These are phyloP conservation scores for Leucopternis melanops DNA, from an alignment of 2,113 vertebrate genomes.

Conservation along the genomic window DNA sequence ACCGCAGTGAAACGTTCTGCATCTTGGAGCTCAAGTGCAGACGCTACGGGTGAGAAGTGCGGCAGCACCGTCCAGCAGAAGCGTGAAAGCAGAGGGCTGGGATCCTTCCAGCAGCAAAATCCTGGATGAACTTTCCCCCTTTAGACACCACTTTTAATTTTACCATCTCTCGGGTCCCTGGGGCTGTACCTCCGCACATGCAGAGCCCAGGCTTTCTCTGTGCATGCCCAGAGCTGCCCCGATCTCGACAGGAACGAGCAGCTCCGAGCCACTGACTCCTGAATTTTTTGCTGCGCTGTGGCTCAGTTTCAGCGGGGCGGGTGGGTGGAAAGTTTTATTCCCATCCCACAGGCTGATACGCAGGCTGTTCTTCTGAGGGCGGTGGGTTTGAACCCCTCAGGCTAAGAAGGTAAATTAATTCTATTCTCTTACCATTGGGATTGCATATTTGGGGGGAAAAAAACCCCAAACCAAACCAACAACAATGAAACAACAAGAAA, in stretches of 20 bases:
- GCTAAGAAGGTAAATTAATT: background rate
- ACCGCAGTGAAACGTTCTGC: background rate
- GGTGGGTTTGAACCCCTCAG: background rate
- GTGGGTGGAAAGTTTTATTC: background rate
- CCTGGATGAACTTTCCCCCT: background rate
- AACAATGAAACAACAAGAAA: background rate
- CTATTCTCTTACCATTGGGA: background rate
- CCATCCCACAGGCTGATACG: background rate
- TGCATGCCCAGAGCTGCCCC: slow-evolving; percentile 34
- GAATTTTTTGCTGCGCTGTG: background rate
- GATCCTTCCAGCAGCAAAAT: background rate
- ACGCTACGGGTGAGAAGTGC: fast-evolving
- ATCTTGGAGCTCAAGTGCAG: background rate
- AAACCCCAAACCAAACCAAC: too few species aligned
- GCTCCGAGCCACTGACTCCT: background rate
- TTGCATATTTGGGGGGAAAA: background rate
- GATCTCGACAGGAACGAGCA: background rate
- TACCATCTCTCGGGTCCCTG: background rate
- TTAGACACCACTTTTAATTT: background rate
- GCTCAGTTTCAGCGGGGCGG: background rate
- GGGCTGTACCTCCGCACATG: background rate
- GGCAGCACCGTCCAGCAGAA: background rate
- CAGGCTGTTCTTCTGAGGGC: background rate
- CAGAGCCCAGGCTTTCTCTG: background rate
- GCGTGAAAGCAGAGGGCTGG: background rate